Conservation (phyloP, 2,888 invertebrate species). For the Cryptus viduatorius region DNA sequence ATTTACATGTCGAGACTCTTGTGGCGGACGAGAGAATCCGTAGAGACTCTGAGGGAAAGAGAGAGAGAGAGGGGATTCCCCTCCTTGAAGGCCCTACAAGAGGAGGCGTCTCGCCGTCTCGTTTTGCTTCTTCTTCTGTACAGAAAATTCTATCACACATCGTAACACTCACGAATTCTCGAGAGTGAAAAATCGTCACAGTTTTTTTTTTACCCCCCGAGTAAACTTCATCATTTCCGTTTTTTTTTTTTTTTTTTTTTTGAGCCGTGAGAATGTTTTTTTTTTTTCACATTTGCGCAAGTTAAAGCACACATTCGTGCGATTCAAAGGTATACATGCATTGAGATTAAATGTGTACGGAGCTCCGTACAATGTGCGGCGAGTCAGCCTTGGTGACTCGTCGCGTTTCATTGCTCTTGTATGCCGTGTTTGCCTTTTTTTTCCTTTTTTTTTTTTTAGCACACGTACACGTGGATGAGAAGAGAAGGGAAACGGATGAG, state of each 20-base stretch:
- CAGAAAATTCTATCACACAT: slow-evolving; percentile 56
- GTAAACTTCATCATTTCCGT: neutral
- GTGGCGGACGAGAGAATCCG: slow-evolving; percentile 14
- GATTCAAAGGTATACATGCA: slow-evolving; percentile 6
- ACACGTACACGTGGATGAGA: slow-evolving; percentile 64
- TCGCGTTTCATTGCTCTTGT: slow-evolving; percentile 44
- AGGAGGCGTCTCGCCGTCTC: neutral
- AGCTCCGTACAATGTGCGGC: neutral
- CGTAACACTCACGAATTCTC: slow-evolving; percentile 23
- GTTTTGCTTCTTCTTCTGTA: slow-evolving; percentile 33
- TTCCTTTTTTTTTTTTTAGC: slow-evolving; percentile 71
- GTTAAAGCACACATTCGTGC: neutral
- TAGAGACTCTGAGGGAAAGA: neutral
- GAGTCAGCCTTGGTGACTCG: slow-evolving; percentile 17
- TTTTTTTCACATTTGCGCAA: neutral
- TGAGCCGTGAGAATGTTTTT: neutral
- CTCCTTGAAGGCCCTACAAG: neutral
- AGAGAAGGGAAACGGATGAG: neutral
- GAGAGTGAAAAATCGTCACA: neutral
- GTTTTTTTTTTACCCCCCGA: neutral
- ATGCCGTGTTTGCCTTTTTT: neutral
- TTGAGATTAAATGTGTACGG: slow-evolving; percentile 12
- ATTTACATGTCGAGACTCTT: slow-evolving; percentile 32
- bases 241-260: slow-evolving; percentile 7
- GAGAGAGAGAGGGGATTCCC: neutral